These are phyloP conservation scores for Antheraea assamensis DNA, from an alignment of 2,888 invertebrate species.

Conservation along the genomic window DNA sequence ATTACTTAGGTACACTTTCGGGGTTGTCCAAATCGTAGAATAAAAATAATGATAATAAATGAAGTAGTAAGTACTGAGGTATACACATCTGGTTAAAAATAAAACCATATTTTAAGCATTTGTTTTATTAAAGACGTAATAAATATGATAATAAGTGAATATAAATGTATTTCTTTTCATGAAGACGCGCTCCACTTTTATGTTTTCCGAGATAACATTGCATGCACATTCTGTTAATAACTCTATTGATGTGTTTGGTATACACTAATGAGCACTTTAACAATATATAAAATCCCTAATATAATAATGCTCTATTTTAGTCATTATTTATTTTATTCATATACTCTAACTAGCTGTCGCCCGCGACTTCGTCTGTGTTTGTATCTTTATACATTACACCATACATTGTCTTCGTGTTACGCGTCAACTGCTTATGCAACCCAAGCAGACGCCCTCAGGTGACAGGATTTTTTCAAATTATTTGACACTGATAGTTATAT, in stretches of 20 bases:
- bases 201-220: not conserved
- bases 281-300: not conserved
- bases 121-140: conserved; percentile 82
- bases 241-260: not conserved
- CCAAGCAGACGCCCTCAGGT: no score
- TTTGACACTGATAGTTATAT: no score
- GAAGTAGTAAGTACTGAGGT: not conserved
- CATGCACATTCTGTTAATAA: not conserved
- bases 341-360: not conserved
- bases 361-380: no score
- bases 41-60: not conserved
- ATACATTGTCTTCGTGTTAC: no score
- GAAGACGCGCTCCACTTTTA: not conserved
- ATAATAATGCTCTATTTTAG: not conserved
- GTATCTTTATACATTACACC: no score
- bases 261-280: not conserved
- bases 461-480: no score
- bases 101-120: conserved; percentile 68
- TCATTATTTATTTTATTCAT: not conserved
- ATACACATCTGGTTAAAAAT: conserved; percentile 31
- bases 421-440: no score
- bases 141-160: conserved; percentile 82
- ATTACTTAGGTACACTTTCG: not conserved
- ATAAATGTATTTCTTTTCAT: conserved; percentile 58
- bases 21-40: not conserved